phyloP scores from a whole-genome alignment of 2,113 vertebrate genomes.

The Dasypus novemcinctus region DNA sequence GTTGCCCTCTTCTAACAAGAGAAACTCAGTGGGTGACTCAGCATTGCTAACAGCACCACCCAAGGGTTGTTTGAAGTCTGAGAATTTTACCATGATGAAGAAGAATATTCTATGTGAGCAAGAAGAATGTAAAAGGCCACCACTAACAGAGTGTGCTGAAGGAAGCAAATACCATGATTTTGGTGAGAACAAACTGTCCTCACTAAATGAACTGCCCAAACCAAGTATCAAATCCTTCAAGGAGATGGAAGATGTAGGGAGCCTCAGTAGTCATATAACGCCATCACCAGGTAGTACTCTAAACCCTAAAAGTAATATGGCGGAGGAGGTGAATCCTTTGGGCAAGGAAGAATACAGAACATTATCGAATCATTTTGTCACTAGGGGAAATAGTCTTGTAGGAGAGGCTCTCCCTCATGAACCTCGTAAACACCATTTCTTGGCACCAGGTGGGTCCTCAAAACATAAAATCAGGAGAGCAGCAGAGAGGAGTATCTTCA shows the following conservation, averaged over 20 bases:
- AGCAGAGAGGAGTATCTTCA: not conserved
- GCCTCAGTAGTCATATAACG: accelerated
- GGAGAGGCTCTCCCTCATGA: slow-evolving; percentile 44
- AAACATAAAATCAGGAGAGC: not conserved
- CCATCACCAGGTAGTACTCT: accelerated
- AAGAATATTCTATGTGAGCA: accelerated
- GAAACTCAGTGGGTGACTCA: accelerated
- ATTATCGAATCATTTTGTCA: not conserved
- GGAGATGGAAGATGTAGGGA: accelerated
- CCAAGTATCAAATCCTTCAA: not conserved
- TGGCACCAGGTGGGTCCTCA: not conserved
- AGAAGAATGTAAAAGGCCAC: accelerated
- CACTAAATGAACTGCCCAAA: not conserved
- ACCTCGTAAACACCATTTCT: not conserved
- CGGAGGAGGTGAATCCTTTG: not conserved
- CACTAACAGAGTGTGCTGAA: accelerated
- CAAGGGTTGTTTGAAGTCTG: accelerated
- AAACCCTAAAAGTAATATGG: not conserved
- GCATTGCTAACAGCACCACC: accelerated
- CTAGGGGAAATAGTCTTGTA: not conserved
- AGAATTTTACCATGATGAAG: accelerated
- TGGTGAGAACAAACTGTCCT: not conserved
- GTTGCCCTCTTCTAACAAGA: accelerated
- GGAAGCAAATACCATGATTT: not conserved
- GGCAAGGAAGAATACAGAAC: slow-evolving; percentile 59